Percentiles rank a stretch among this genome's conserved stretches.
These are phyloP conservation scores for Raillietiella orientalis DNA, from an alignment of 2,888 invertebrate genomes.

Conservation along the genomic window DNA sequence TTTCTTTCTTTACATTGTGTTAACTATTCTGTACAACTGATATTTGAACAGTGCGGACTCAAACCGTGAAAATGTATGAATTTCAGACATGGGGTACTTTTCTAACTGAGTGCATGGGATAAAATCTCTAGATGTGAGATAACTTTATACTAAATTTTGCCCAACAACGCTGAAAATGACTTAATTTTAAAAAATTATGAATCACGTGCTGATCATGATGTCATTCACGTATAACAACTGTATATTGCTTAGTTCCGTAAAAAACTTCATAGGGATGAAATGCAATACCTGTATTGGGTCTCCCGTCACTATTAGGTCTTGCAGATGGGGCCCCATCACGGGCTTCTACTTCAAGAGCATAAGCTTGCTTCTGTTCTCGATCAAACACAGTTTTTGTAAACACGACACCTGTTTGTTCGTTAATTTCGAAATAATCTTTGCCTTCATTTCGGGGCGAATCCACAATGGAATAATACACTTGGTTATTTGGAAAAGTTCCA, in stretches of 20 bases:
- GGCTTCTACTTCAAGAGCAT: slow-evolving; percentile 86
- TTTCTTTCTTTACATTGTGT: too few relatives aligned
- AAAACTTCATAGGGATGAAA: slow-evolving; percentile 3
- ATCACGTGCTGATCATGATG: neutral
- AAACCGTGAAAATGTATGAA: too few relatives aligned
- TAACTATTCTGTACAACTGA: too few relatives aligned
- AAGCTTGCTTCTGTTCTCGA: slow-evolving; percentile 73
- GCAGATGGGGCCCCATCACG: slow-evolving; percentile 88
- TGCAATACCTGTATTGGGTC: slow-evolving; percentile 61
- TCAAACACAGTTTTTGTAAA: slow-evolving; percentile 86
- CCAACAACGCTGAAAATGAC: too few relatives aligned
- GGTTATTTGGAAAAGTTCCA: slow-evolving; percentile 75
- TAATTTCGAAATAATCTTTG: slow-evolving; percentile 84
- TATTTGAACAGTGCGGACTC: too few relatives aligned
- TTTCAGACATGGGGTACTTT: too few relatives aligned
- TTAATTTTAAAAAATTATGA: neutral
- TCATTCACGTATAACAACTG: neutral
- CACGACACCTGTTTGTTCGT: slow-evolving; percentile 76
- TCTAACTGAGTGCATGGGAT: too few relatives aligned
- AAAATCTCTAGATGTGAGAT: too few relatives aligned
- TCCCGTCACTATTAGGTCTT: slow-evolving; percentile 64
- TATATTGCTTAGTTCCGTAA: too few relatives aligned
- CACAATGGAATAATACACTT: slow-evolving; percentile 76
- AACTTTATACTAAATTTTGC: too few relatives aligned
- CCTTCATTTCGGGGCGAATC: slow-evolving; percentile 71